Evolutionary conservation across 2,797 vertebrate genomes (phyloP).

Genomic region (Anas bahamensis): DNA sequence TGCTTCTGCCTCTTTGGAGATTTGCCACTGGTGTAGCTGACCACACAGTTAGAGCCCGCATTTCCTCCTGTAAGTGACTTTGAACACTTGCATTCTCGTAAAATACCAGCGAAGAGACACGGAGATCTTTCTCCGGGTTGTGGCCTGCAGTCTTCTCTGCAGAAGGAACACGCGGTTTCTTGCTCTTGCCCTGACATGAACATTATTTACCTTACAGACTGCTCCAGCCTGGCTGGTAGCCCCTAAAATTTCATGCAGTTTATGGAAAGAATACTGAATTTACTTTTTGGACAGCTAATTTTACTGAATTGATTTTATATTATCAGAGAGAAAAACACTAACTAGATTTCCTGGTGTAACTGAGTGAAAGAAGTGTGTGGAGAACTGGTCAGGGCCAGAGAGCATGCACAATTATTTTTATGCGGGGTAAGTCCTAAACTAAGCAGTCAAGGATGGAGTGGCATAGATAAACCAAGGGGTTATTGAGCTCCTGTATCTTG

Average conservation of each 20-base stretch:
- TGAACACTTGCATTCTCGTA: not conserved
- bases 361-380: not conserved
- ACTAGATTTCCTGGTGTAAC: not conserved
- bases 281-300: not conserved
- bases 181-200: not conserved
- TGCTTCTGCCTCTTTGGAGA: not conserved
- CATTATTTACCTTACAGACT: not conserved
- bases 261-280: not conserved
- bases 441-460: slow-evolving; percentile 56
- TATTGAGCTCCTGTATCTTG: slow-evolving; percentile 36
- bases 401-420: slow-evolving; percentile 72
- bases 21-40: not conserved
- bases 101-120: not conserved
- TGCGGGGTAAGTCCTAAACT: slow-evolving; percentile 2
- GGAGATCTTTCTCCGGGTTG: not conserved
- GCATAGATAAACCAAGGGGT: slow-evolving; percentile 41
- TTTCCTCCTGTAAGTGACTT: not conserved
- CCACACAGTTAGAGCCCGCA: not conserved
- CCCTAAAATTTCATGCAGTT: not conserved
- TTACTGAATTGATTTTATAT: not conserved
- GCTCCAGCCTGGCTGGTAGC: not conserved
- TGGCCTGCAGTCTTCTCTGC: not conserved
- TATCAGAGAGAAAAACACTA: not conserved
- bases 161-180: not conserved
- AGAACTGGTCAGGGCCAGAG: slow-evolving; percentile 18